phyloP scores from a whole-genome alignment of 2,797 vertebrate genomes.

The Sebastes paucispinis region DNA sequence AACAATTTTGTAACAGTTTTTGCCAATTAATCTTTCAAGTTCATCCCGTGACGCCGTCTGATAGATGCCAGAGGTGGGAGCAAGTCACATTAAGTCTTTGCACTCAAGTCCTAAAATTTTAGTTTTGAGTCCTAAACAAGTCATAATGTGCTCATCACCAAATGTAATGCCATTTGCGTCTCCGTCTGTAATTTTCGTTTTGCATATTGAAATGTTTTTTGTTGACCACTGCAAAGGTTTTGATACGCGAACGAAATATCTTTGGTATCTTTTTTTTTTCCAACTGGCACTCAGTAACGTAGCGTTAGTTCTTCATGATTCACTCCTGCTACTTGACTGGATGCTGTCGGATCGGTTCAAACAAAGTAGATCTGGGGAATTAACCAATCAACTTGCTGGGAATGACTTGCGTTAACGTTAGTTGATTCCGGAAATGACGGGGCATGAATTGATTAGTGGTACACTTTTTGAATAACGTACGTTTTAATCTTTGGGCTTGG shows the following conservation, averaged over 20 bases:
- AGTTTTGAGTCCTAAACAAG: neutral
- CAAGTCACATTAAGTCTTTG: neutral
- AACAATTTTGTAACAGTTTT: neutral
- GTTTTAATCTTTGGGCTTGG: neutral
- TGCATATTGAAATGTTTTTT: neutral
- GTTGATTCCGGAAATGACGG: neutral
- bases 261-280: neutral
- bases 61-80: no score
- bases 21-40: no score
- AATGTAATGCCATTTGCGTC: neutral
- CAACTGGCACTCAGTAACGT: neutral
- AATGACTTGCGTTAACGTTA: neutral
- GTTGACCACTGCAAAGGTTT: no score
- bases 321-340: neutral
- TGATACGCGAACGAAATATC: no score
- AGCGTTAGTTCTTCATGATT: neutral
- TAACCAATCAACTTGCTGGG: neutral
- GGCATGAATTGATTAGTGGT: neutral
- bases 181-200: neutral
- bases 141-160: neutral
- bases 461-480: neutral
- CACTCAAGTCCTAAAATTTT: no score
- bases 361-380: neutral
- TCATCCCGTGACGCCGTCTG: rapidly evolving
- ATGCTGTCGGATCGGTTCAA: neutral